phyloP scores from a whole-genome alignment of 2,113 vertebrate species.

The Callipepla californica region DNA sequence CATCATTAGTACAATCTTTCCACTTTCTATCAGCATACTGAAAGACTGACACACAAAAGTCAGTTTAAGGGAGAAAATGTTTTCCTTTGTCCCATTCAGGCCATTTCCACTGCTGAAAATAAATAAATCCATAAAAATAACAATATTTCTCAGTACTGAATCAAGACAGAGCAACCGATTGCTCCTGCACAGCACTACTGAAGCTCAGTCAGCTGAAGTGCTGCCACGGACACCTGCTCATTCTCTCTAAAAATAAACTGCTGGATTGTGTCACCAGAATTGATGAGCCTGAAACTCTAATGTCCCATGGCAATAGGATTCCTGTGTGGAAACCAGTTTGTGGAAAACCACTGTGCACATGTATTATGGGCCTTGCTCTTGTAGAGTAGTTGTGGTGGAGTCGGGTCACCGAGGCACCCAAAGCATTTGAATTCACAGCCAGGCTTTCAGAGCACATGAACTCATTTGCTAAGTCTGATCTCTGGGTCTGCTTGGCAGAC shows the following conservation, averaged over 20 bases:
- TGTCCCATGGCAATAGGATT: not conserved
- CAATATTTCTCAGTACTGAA: not conserved
- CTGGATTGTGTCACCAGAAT: conserved; percentile 20
- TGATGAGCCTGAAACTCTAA: conserved; percentile 13
- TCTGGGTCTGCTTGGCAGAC: not conserved
- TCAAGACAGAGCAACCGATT: not conserved
- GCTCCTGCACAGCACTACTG: not conserved
- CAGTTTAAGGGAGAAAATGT: not conserved
- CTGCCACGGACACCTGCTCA: conserved; percentile 31
- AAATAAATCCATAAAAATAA: not conserved
- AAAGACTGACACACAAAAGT: not conserved
- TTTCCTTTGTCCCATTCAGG: not conserved
- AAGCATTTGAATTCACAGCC: not conserved
- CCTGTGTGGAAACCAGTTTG: not conserved
- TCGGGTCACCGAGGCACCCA: not conserved
- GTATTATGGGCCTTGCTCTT: accelerated
- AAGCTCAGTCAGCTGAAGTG: conserved; percentile 40
- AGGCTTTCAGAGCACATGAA: accelerated
- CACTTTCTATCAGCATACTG: not conserved
- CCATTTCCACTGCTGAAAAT: not conserved
- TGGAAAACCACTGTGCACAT: not conserved
- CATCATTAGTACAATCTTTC: not conserved
- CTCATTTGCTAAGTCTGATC: not conserved
- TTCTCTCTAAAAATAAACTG: conserved; percentile 49
- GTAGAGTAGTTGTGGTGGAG: not conserved